Evolutionary conservation across 1,140 invertebrate species (phyloP).

Genomic region (Heliconius melpomene): DNA sequence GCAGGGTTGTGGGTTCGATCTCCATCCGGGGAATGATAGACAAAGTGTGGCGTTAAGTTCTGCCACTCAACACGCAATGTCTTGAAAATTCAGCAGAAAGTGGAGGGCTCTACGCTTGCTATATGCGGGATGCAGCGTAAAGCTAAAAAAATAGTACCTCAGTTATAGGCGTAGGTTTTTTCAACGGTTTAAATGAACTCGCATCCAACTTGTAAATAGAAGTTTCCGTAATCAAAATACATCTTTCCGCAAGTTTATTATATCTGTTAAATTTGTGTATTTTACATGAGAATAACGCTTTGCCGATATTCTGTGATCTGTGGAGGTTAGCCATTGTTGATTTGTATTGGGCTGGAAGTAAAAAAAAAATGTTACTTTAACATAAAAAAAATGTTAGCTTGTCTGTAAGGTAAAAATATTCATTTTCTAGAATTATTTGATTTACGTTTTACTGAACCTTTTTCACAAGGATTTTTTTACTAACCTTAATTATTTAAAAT

Average conservation of each 20-base stretch:
- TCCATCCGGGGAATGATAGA: too few relatives aligned
- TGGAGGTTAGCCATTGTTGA: conserved; percentile 77
- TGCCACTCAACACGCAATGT: too few relatives aligned
- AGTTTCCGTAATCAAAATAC: conserved; percentile 93
- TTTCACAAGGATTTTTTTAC: too few relatives aligned
- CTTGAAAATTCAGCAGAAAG: too few relatives aligned
- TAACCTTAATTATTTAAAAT: too few relatives aligned
- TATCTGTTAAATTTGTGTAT: conserved; percentile 86
- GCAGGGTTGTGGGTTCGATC: too few relatives aligned
- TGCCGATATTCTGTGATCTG: conserved; percentile 50
- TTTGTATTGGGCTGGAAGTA: conserved; percentile 79
- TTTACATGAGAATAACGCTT: conserved; percentile 82
- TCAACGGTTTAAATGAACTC: conserved; percentile 94
- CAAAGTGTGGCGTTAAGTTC: too few relatives aligned
- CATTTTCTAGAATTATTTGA: too few relatives aligned
- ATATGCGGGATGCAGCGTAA: background rate
- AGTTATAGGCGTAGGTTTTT: conserved; percentile 89
- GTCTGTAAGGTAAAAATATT: too few relatives aligned
- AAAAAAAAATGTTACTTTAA: background rate
- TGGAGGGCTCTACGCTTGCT: background rate
- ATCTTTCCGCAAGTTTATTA: conserved; percentile 94
- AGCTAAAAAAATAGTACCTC: conserved; percentile 82
- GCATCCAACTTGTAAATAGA: conserved; percentile 94
- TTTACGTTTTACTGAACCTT: too few relatives aligned
- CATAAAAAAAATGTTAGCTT: background rate